Conservation (phyloP, 2,113 vertebrate genomes). For the Candoia aspera region DNA sequence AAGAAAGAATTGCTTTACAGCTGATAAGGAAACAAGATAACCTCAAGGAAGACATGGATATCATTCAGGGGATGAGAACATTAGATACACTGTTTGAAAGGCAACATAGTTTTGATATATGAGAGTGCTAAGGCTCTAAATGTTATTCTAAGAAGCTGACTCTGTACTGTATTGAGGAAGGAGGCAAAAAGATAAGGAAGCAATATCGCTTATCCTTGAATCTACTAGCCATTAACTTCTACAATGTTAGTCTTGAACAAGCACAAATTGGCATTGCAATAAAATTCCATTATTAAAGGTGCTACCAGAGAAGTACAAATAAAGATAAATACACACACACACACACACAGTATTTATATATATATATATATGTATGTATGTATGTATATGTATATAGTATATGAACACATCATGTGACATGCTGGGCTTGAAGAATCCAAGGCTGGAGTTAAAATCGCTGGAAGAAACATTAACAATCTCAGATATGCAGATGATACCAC, state of each 20-base stretch:
- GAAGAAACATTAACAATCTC: too few species aligned
- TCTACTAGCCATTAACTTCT: not conserved
- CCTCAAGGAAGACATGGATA: not conserved
- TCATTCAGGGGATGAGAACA: too few species aligned
- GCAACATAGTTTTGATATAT: not conserved
- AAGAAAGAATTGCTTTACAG: not conserved
- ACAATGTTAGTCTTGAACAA: not conserved
- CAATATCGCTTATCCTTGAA: not conserved
- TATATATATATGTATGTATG: too few species aligned
- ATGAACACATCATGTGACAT: too few species aligned
- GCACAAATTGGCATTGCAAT: not conserved
- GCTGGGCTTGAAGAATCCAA: too few species aligned
- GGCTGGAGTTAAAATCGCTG: too few species aligned
- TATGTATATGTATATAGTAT: too few species aligned
- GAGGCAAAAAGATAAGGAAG: not conserved
- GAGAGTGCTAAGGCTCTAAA: not conserved
- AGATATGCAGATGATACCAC: too few species aligned
- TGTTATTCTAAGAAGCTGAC: not conserved
- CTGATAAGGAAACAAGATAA: not conserved
- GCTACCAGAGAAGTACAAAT: not conserved
- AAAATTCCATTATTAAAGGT: not conserved
- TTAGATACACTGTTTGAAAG: not conserved
- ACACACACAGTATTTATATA: too few species aligned
- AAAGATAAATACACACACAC: too few species aligned
- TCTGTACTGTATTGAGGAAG: not conserved